Evolutionary conservation across 92 coral and sea anemone genomes (phyloP), one percentile per base, ranked within the genome.

Genomic region (Phenganax subtilis): DNA sequence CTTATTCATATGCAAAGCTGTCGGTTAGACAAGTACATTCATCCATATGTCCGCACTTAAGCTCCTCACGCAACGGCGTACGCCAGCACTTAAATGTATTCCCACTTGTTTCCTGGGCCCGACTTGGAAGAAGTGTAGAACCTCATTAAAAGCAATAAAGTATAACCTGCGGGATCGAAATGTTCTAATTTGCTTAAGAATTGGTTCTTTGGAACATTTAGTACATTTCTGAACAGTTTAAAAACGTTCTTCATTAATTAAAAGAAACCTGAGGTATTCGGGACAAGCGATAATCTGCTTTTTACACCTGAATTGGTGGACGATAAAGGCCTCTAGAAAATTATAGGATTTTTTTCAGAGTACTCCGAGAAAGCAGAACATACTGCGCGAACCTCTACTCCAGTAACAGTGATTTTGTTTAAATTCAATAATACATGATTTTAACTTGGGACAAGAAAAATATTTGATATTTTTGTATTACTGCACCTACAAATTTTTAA

Each of bases 21-120:
- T 51, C 54, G n/a, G 31, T 6, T 15, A 17, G 30, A 9, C 51
- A 10, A 30, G 47, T 9, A 37, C 73, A 37, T 37, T 30, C 17
- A 68, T 20, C 54, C 37, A 64, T 64, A 64, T 44, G 70, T 28
- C 25, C 12, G 70, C 47, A 64, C 73, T 68, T 68, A 7, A 68
- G 37, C 31, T 64, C 7, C 37, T 68, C 73, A 68, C 73, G n/a
- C 73, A 29, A 68, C n/a, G 54, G 31, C 73, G 73, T 68, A 68
- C 29, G 73, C 73, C 73, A 68, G n/a, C 73, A 68, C 73, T 68
- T 68, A 37, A 68, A 68, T 68, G 29, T 37, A 68, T 68, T 68
- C 54, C 53, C n/a, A 20, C 6, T 10, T 68, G 29, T 68, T 68
- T 68, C 73, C 73, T 68, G 73, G 47, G 5, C 12, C 6, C 28